A percentile compares a stretch with the other conserved stretches of the same genome.
These are phyloP conservation scores for Chloropsis hardwickii DNA, from an alignment of 2,113 vertebrate species.

Conservation along the genomic window DNA sequence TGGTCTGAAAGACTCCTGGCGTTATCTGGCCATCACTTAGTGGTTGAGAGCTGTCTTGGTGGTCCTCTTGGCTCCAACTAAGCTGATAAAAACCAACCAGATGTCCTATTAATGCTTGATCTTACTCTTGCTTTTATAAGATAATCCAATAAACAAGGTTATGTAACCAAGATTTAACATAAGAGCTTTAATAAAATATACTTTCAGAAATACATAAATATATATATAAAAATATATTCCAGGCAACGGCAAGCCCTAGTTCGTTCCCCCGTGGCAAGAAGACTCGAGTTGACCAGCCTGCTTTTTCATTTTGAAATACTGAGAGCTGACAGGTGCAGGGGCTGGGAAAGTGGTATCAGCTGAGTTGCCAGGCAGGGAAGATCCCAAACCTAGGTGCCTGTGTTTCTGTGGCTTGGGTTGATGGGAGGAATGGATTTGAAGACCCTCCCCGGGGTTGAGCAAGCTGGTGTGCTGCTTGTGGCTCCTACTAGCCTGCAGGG, in stretches of 20 bases:
- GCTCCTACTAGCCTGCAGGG: background rate
- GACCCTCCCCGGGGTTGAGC: background rate
- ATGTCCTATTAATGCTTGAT: slow-evolving; percentile 27
- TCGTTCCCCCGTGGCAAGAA: background rate
- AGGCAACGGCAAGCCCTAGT: background rate
- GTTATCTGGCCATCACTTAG: background rate
- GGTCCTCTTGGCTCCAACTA: slow-evolving; percentile 5
- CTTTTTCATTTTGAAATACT: background rate
- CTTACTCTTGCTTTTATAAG: slow-evolving; percentile 18
- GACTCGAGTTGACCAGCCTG: background rate
- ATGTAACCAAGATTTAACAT: slow-evolving; percentile 33
- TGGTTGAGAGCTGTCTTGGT: slow-evolving; percentile 16
- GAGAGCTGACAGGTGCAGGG: background rate
- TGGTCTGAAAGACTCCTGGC: background rate
- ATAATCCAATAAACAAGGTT: slow-evolving; percentile 42
- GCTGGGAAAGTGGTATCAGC: background rate
- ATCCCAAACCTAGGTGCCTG: background rate
- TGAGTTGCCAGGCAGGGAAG: background rate
- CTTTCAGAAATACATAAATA: background rate
- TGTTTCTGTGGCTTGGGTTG: background rate
- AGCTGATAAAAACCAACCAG: slow-evolving; percentile 48
- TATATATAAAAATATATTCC: background rate
- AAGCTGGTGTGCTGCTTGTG: background rate
- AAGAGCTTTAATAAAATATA: slow-evolving; percentile 27
- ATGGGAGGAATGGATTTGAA: background rate